Evolutionary conservation across 2,797 vertebrate species (phyloP).

Genomic region (Dicrostonyx torquatus): DNA sequence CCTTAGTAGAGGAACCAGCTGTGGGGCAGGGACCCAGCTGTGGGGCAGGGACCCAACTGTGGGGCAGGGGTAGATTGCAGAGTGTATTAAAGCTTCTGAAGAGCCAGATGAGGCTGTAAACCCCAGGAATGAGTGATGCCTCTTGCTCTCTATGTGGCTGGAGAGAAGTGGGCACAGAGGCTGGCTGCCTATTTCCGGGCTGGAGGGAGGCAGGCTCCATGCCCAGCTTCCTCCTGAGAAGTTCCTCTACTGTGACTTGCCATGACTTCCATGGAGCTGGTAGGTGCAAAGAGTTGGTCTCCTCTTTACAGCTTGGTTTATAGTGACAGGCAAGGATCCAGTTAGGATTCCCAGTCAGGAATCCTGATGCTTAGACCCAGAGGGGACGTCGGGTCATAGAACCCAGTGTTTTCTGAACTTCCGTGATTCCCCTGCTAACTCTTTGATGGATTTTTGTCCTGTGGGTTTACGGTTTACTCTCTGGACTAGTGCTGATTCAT

Average conservation of each 20-base stretch:
- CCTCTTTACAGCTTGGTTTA: background rate
- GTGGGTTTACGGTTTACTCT: background rate
- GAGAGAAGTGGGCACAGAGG: background rate
- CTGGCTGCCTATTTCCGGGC: fast-evolving
- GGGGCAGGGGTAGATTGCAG: background rate
- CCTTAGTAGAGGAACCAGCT: conserved; percentile 45
- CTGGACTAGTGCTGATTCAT: background rate
- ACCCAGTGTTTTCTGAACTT: background rate
- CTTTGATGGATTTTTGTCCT: background rate
- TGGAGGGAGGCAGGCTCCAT: background rate
- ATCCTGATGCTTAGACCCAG: background rate
- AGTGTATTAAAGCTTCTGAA: conserved; percentile 28
- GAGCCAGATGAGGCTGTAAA: conserved; percentile 12
- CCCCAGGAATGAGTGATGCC: background rate
- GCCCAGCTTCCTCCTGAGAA: fast-evolving
- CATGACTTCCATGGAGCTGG: background rate
- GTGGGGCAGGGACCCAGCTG: background rate
- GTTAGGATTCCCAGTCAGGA: background rate
- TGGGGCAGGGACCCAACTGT: background rate
- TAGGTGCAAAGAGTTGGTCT: background rate
- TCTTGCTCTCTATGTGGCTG: background rate
- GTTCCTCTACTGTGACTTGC: background rate
- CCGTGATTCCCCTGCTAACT: background rate
- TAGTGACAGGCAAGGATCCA: background rate
- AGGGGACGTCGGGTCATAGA: background rate